phyloP scores from a whole-genome alignment of 2,888 invertebrate species.

The Pecten maximus region DNA sequence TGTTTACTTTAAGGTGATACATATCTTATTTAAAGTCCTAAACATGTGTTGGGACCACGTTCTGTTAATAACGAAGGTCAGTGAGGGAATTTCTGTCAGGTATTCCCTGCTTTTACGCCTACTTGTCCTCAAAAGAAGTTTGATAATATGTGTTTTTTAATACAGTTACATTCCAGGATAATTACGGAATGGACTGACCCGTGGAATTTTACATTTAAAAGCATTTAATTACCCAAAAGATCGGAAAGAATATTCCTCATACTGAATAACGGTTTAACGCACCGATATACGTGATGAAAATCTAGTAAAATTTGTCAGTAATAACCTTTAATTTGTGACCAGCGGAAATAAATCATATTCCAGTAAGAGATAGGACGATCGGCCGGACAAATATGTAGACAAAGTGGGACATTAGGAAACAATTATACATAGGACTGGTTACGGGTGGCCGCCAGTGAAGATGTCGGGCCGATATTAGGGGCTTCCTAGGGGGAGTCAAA shows the following conservation, averaged over 20 bases:
- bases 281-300: neutral
- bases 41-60: too few relatives aligned
- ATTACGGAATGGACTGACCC: neutral
- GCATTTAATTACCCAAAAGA: neutral
- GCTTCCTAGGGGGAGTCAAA: neutral
- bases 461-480: neutral
- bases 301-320: neutral
- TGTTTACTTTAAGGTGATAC: too few relatives aligned
- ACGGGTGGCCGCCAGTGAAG: neutral
- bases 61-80: too few relatives aligned
- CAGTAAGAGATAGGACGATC: neutral
- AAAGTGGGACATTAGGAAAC: neutral
- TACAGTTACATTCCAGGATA: neutral
- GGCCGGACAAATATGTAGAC: neutral
- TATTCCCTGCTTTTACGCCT: neutral
- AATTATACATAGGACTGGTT: neutral
- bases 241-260: neutral
- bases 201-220: neutral
- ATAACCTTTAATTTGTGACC: neutral
- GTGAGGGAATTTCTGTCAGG: too few relatives aligned
- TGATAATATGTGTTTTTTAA: neutral
- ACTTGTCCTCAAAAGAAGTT: neutral
- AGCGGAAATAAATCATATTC: neutral
- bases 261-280: neutral
- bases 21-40: too few relatives aligned